Base-by-base conservation (phyloP, 2,888 invertebrate genomes). In the Keiferia lycopersicella region DNA sequence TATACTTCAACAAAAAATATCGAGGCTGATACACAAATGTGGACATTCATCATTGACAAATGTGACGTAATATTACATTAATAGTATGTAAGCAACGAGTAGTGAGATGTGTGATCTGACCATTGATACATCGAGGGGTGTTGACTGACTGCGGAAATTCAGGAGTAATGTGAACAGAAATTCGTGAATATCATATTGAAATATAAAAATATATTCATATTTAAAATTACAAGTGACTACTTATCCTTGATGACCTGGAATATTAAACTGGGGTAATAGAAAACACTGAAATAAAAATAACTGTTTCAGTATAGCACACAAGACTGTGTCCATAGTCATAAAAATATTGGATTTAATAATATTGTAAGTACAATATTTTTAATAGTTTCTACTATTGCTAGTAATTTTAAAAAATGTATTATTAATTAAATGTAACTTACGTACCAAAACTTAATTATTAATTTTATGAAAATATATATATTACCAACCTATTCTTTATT, bases 111-210 rank as follows among this genome's bases (percentile, higher is more conserved):
- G 77, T 79, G 72, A 78, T 82, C 83, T 80, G 26, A 79, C 11
- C 22, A 51, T 53, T 22, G 76, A 80, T 80, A 86, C 81, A 86
- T 81, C 75, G 72, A 80, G 73, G 66, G 68, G 88, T 89, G 87
- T 85, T 88, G 90, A 91, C 90, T 91, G 91, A 91, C 89, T 76
- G 53, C 53, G n/a, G 20, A 34, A n/a, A 30, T 26, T 26, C 12
- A 11, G 18, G 22, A 50, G 22, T 18, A 50, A 3, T 22, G 51
- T 53, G 51, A 53, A 22, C 22, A 22, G 10, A 18, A 11, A 20
- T 50, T 20, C 22, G 22, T 22, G 11, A 50, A 18, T 4, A 6
- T 50, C 18, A 50, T 11, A 20, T 18, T 4, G 14, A 2, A 53
- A 22, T 53, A 22, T 14, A 14, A 51, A 22, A 22, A 14, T 22